These are phyloP conservation scores for Graphium colonna DNA, from an alignment of 2,888 invertebrate species.

Conservation along the genomic window DNA sequence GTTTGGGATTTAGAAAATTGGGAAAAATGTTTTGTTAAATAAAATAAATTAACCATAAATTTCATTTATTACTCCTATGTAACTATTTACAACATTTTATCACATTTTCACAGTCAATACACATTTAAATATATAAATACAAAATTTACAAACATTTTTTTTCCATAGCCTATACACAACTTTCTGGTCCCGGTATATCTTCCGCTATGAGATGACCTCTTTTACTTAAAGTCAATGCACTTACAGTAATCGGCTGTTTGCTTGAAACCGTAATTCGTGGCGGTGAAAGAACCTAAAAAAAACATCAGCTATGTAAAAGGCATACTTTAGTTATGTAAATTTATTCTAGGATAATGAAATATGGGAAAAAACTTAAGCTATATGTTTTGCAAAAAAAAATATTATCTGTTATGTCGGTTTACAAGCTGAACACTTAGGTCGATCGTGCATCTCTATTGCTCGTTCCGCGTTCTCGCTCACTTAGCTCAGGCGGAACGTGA, in stretches of 20 bases:
- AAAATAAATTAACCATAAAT: constrained; percentile 28
- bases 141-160: constrained; percentile 34
- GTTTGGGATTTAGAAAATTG: too few species aligned
- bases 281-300: constrained; percentile 50
- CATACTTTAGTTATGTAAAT: constrained; percentile 9
- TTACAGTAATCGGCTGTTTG: constrained; percentile 46
- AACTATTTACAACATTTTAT: constrained; percentile 48
- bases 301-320: constrained; percentile 9
- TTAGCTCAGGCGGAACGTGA: too few species aligned
- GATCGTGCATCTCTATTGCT: too few species aligned
- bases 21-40: constrained; percentile 5
- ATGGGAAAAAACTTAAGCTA: too few species aligned
- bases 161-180: constrained; percentile 62
- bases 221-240: constrained; percentile 60
- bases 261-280: constrained; percentile 45
- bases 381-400: too few species aligned
- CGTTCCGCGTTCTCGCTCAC: too few species aligned
- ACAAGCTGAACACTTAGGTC: too few species aligned
- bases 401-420: too few species aligned
- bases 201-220: constrained; percentile 73
- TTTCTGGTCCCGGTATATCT: constrained; percentile 74
- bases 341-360: too few species aligned
- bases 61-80: constrained; percentile 32
- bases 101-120: constrained; percentile 55
- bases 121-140: constrained; percentile 38